Evolutionary conservation across 2,797 vertebrate genomes (phyloP).

Genomic region (Todus mexicanus): DNA sequence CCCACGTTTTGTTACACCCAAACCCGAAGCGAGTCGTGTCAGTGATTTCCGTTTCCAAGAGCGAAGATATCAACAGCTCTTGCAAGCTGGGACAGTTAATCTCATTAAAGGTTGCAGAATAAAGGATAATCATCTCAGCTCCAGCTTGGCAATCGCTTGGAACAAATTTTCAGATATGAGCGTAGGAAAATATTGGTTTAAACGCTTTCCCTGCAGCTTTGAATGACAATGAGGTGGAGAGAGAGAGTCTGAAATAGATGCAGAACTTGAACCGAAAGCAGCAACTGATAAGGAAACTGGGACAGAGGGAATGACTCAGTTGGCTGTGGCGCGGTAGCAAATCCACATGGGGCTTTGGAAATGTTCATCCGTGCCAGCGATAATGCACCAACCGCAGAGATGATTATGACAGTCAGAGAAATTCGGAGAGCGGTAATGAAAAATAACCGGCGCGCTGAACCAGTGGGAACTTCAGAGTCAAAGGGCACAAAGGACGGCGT

Average conservation of each 20-base stretch:
- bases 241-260: conserved; percentile 41
- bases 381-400: conserved; percentile 8
- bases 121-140: conserved; percentile 33
- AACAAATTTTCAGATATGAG: background rate
- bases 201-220: conserved; percentile 38
- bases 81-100: background rate
- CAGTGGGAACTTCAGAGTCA: conserved; percentile 36
- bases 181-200: conserved; percentile 26
- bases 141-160: background rate
- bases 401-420: conserved; percentile 40
- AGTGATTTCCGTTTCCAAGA: background rate
- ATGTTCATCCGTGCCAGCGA: conserved; percentile 32
- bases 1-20: background rate
- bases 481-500: background rate
- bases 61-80: background rate
- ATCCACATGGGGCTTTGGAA: conserved; percentile 56
- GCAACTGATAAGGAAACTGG: conserved; percentile 58
- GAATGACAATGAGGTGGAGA: conserved; percentile 52
- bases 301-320: conserved; percentile 62
- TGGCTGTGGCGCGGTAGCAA: conserved; percentile 35
- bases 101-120: conserved; percentile 27
- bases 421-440: conserved; percentile 17
- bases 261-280: conserved; percentile 46
- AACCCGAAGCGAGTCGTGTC: background rate
- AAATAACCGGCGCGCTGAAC: background rate